Conservation (phyloP, 2,113 vertebrate species). For the Euleptes europaea region DNA sequence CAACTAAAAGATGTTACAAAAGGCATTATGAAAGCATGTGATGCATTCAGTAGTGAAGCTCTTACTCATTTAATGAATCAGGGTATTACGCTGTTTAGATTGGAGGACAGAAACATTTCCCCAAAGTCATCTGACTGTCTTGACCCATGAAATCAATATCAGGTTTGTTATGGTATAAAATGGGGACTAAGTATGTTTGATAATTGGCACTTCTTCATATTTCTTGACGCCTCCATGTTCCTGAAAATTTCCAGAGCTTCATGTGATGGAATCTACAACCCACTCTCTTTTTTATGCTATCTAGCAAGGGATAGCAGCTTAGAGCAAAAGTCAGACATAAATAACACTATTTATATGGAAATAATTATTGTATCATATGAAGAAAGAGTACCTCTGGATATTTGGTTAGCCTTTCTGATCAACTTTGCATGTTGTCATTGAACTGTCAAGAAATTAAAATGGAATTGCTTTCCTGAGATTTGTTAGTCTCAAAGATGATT, state of each 20-base stretch:
- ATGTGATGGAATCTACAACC: background rate
- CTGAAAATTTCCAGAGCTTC: background rate
- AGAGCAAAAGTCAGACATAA: background rate
- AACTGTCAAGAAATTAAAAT: constrained; percentile 25
- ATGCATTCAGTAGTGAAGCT: background rate
- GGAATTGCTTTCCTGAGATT: constrained; percentile 27
- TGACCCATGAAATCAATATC: too few relatives aligned
- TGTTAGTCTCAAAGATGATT: constrained; percentile 25
- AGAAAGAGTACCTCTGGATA: background rate
- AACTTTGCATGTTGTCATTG: constrained; percentile 19
- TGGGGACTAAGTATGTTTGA: background rate
- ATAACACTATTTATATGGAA: background rate
- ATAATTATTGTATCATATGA: background rate
- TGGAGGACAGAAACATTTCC: too few relatives aligned
- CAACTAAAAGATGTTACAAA: background rate
- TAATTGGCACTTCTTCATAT: background rate
- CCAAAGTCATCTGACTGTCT: too few relatives aligned
- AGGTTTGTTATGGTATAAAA: background rate
- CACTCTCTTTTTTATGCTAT: too few relatives aligned
- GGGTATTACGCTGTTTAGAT: background rate
- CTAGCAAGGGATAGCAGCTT: background rate
- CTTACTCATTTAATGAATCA: background rate
- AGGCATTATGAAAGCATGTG: background rate
- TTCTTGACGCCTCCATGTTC: background rate
- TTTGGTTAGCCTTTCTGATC: constrained; percentile 16